These are phyloP conservation scores for Drosophila quadrilineata DNA, from an alignment of 1,140 invertebrate species.

Conservation along the genomic window DNA sequence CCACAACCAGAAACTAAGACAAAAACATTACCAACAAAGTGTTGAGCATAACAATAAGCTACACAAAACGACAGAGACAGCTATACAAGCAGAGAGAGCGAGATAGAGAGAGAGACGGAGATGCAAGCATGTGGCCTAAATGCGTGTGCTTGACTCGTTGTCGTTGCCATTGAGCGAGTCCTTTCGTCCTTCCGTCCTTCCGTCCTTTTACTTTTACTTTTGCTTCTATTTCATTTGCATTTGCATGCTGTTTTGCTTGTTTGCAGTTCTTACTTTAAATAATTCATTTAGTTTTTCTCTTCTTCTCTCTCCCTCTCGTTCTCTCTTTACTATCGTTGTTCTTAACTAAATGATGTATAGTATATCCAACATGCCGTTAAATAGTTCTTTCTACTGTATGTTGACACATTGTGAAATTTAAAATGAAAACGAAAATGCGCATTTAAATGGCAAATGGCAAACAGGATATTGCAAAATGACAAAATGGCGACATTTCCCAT, in stretches of 20 bases:
- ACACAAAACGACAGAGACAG: slow-evolving; percentile 20
- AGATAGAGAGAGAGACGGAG: slow-evolving; percentile 2
- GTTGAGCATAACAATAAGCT: slow-evolving; percentile 73
- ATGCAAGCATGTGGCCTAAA: slow-evolving; percentile 13
- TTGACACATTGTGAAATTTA: too few species aligned
- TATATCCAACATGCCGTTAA: too few species aligned
- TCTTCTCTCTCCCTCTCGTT: background rate
- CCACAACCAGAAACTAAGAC: too few species aligned
- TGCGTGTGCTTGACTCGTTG: slow-evolving; percentile 24
- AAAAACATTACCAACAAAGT: slow-evolving; percentile 65
- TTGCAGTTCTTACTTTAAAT: slow-evolving; percentile 45
- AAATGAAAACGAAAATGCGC: slow-evolving; percentile 21
- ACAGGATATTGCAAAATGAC: slow-evolving; percentile 3
- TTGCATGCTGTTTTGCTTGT: slow-evolving; percentile 29
- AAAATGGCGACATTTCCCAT: slow-evolving; percentile 23
- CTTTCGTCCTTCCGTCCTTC: background rate
- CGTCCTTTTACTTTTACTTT: slow-evolving; percentile 35
- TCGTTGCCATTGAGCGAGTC: too few species aligned
- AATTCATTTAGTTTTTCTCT: slow-evolving; percentile 43
- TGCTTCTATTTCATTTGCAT: slow-evolving; percentile 11
- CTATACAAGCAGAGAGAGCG: slow-evolving; percentile 18
- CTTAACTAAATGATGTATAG: too few species aligned
- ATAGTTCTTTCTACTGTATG: too few species aligned
- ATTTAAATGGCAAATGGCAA: slow-evolving; percentile 35
- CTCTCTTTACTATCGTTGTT: background rate